Base-by-base conservation (phyloP, 2,113 vertebrate species). In the Callocephalon fimbriatum region DNA sequence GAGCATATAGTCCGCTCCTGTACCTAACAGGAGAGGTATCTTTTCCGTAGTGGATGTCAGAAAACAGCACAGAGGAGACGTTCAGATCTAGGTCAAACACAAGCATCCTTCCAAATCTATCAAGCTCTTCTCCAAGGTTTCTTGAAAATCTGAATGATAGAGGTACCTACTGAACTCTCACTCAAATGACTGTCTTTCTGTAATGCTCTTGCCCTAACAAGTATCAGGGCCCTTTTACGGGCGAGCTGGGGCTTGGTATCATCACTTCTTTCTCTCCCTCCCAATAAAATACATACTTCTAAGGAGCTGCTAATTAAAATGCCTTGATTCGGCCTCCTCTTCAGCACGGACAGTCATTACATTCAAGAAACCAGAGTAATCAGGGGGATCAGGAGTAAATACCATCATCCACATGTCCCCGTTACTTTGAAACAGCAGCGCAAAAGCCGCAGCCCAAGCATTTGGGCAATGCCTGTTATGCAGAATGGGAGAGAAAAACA, bases 201-300 rank as follows among this genome's bases (percentile, higher is more conserved):
- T 40, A 74, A 42, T 0, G 0, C 8, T 11, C 16, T 51, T 5
- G 8, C 15, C 50, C 31, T 56, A 54, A 53, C 0, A 12, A 50
- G 7, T 10, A 87, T 8, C 19, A 11, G 17, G 10, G 26, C 13
- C 45, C 32, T 51, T 6, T 31, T 63, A 5, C 26, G 40, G 80
- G 53, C n/a, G 44, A 50, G 32, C 2, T 61, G 27, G 27, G 37
- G 38, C 32, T 88, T 44, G 37, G 29, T 10, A 72, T 11, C 11
- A 63, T 6, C 10, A 4, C 12, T 45, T 10, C 19, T 53, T 38
- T 29, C 31, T 51, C 45, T 47, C 51, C 26, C 8, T 54, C 22
- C 80, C 72, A n/a, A 65, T 48, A 63, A 87, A 91, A 91, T 2
- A 18, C 15, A 10, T 37, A 12, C 1, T 73, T 20, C 53, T 54